Conservation (phyloP, 2,113 vertebrate genomes). For the Vulpes vulpes region DNA sequence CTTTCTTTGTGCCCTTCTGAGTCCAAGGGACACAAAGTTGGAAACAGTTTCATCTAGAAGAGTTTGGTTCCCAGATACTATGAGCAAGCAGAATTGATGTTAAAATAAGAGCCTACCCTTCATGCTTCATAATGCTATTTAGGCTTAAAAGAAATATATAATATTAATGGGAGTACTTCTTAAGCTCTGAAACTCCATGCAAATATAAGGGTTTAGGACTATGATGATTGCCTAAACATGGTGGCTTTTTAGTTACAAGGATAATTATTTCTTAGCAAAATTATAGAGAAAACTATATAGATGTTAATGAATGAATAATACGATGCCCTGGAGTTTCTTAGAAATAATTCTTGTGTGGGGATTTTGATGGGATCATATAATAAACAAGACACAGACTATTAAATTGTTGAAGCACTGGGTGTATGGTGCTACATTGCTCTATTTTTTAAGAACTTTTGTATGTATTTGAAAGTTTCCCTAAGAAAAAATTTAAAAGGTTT, state of each 20-base stretch:
- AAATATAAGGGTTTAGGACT: not conserved
- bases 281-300: not conserved
- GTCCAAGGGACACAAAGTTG: not conserved
- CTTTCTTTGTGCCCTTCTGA: not conserved
- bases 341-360: not conserved
- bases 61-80: not conserved
- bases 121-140: not conserved
- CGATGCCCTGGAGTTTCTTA: not conserved
- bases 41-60: not conserved
- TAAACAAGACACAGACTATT: not conserved
- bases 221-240: not conserved
- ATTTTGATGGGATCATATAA: not conserved
- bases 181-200: not conserved
- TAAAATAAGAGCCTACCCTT: not conserved
- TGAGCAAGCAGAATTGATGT: not conserved
- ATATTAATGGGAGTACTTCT: not conserved
- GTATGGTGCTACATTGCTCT: not conserved
- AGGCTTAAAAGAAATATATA: not conserved
- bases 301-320: not conserved
- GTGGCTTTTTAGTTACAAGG: not conserved
- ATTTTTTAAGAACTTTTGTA: not conserved
- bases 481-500: not conserved
- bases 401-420: not conserved
- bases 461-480: not conserved
- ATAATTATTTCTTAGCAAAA: not conserved